phyloP scores from a whole-genome alignment of 2,797 vertebrate genomes.

The Bradypus variegatus region DNA sequence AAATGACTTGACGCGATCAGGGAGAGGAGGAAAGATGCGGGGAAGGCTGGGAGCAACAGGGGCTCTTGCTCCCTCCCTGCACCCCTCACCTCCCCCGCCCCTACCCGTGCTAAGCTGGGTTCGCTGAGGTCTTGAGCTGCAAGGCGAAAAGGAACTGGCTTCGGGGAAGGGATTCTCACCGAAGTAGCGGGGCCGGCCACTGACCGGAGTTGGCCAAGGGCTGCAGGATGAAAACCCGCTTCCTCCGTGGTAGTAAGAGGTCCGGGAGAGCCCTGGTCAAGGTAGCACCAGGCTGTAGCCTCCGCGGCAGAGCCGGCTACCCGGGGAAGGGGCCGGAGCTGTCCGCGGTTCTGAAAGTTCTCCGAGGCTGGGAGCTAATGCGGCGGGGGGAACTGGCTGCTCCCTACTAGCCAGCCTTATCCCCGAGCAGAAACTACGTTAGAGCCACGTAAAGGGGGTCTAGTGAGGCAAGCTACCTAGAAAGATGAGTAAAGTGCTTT shows the following conservation, averaged over 20 bases:
- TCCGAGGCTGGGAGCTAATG: not conserved
- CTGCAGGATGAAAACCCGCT: not conserved
- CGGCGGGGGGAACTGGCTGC: not conserved
- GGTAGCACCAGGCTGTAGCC: too few species aligned
- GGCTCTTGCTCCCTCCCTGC: not conserved
- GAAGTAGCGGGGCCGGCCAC: not conserved
- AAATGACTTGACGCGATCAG: not conserved
- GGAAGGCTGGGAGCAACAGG: not conserved
- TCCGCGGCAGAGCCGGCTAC: rapidly evolving
- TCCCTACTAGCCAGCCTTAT: not conserved
- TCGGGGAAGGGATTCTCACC: not conserved
- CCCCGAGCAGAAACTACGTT: not conserved
- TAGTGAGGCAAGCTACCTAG: not conserved
- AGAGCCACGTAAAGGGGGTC: not conserved
- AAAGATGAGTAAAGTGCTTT: not conserved
- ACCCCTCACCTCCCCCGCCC: not conserved
- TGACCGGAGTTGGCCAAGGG: not conserved
- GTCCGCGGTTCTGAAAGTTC: slow-evolving; percentile 74
- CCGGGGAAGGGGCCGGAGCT: not conserved
- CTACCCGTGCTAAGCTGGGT: not conserved
- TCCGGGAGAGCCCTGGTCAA: rapidly evolving
- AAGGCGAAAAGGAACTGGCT: not conserved
- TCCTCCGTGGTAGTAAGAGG: rapidly evolving
- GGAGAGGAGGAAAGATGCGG: not conserved
- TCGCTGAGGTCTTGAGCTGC: not conserved